Conservation (phyloP, 1,140 invertebrate species). For the Dinothrombium tinctorium region DNA sequence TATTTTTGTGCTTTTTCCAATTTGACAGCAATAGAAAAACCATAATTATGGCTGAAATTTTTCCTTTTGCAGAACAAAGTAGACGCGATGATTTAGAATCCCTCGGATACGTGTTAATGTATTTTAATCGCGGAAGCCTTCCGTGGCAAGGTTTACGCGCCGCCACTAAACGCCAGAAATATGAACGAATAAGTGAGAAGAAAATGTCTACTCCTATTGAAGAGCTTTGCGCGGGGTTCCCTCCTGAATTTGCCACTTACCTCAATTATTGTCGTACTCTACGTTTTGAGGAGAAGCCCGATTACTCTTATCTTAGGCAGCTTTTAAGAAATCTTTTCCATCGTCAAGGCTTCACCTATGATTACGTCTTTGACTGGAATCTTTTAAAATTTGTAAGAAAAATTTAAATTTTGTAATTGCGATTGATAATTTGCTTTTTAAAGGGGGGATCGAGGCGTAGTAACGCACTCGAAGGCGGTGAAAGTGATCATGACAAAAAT, state of each 20-base stretch:
- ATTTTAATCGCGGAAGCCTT: constrained; percentile 28
- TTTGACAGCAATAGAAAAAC: too few species aligned
- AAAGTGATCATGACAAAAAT: too few species aligned
- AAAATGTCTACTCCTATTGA: constrained; percentile 28
- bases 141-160: constrained; percentile 32
- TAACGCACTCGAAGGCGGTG: too few species aligned
- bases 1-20: too few species aligned
- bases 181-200: constrained; percentile 29
- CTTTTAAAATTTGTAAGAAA: constrained; percentile 25
- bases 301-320: constrained; percentile 32
- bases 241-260: constrained; percentile 33
- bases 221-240: constrained; percentile 25
- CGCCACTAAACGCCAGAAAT: constrained; percentile 34
- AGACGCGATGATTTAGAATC: constrained; percentile 59
- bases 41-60: too few species aligned
- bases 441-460: too few species aligned
- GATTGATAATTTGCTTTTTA: too few species aligned
- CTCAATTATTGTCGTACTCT: constrained; percentile 33
- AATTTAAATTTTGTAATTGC: too few species aligned
- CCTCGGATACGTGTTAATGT: constrained; percentile 35
- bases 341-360: constrained; percentile 31
- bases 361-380: constrained; percentile 39
- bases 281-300: constrained; percentile 34
- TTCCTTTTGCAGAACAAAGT: constrained; percentile 38
- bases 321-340: constrained; percentile 33